Evolutionary conservation across 2,113 vertebrate species (phyloP), one percentile per base, ranked within the genome.

Genomic region (Microcebus tavaratra): DNA sequence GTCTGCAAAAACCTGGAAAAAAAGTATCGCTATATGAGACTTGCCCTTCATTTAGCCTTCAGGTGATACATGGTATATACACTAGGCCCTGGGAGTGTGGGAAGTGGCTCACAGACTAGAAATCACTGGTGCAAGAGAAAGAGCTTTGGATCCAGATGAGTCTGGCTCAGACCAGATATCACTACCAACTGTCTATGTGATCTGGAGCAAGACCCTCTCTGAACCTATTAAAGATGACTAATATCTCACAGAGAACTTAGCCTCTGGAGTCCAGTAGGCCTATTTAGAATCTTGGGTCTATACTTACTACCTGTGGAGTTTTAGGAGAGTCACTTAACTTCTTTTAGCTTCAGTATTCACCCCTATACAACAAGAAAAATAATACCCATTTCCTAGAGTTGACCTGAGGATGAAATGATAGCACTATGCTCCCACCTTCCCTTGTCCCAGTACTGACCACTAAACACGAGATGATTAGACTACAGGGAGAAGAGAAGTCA

Each of bases 291-390:
- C 61, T 88, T 80, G 20, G 53, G 39, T 83, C 34, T 76, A 15
- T 10, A 67, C n/a, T 87, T 95, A 85, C 31, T 72, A 84, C 45
- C 42, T 95, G 21, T 88, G 45, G 65, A 31, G 23, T 70, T 93
- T 95, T 89, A 85, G 75, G 63, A 79, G 57, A 90, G 68, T 92
- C 42, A 12, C 15, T 55, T 86, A 85, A 88, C 79, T 88, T 88
- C 50, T 94, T 94, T 91, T 18, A 85, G 70, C 65, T 72, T 80
- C 36, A 50, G 21, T 55, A 14, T 90, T 83, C 5, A 65, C 36
- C 15, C 81, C 45, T 93, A 67, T 84, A 92, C 88, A 85, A 79
- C 73, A 85, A 61, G 45, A 95, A 90, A 78, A 59, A 42, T 9
- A 72, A 10, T 81, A 59, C 29, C 57, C 36, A 68, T 10, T 13